Evolutionary conservation across 2,113 vertebrate species (phyloP).

Genomic region (Henicopernis longicauda): DNA sequence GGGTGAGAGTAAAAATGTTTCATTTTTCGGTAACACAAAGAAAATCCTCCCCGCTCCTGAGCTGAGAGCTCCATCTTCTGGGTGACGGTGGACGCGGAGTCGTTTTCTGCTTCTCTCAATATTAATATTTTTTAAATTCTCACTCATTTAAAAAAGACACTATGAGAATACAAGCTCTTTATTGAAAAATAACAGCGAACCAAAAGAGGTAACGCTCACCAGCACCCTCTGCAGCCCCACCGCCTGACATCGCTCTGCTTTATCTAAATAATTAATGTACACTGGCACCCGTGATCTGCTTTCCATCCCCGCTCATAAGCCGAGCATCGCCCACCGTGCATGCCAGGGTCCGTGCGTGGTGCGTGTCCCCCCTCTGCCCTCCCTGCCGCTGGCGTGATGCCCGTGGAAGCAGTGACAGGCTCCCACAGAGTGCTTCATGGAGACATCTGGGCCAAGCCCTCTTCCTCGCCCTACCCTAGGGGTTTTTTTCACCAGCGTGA

Average conservation of each 20-base stretch:
- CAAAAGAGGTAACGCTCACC: background rate
- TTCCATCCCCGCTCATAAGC: rapidly evolving
- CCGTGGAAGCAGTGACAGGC: rapidly evolving
- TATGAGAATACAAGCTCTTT: background rate
- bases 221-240: background rate
- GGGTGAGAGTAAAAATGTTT: slow-evolving; percentile 1
- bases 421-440: background rate
- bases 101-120: rapidly evolving
- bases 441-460: background rate
- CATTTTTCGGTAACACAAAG: background rate
- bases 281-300: background rate
- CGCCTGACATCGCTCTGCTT: too few relatives aligned
- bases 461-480: background rate
- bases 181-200: background rate
- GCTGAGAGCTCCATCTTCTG: slow-evolving; percentile 71
- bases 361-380: background rate
- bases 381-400: rapidly evolving
- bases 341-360: rapidly evolving
- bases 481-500: background rate
- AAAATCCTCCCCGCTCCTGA: background rate
- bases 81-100: rapidly evolving
- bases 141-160: background rate
- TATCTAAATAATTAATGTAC: background rate
- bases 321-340: rapidly evolving
- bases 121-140: background rate